Evolutionary conservation across 2,888 invertebrate genomes (phyloP).

Genomic region (Drosophila anomelani): DNA sequence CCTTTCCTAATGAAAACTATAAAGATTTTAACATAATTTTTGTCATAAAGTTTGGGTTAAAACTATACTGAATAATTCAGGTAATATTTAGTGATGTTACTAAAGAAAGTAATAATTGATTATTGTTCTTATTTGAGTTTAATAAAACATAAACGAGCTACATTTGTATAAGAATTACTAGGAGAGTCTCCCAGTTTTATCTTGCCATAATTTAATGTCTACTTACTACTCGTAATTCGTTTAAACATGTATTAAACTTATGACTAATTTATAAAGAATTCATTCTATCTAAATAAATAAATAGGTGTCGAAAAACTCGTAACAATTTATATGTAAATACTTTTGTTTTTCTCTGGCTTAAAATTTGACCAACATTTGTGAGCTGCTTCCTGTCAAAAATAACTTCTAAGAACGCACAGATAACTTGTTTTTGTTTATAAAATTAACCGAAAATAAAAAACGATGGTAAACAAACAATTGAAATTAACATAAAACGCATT

Average conservation of each 20-base stretch:
- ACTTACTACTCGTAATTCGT: no score
- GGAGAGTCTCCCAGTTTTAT: no score
- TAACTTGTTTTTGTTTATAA: slow-evolving; percentile 33
- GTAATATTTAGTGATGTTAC: background rate
- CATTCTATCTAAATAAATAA: background rate
- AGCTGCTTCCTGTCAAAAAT: background rate
- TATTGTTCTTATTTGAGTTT: no score
- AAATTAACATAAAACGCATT: slow-evolving; percentile 57
- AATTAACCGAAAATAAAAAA: background rate
- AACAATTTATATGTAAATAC: slow-evolving; percentile 7
- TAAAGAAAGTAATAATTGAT: no score
- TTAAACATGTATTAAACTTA: background rate
- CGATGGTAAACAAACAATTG: slow-evolving; percentile 26
- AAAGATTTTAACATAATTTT: background rate
- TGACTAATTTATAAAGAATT: background rate
- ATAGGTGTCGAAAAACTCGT: background rate
- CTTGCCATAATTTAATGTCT: no score
- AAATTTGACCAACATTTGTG: slow-evolving; percentile 8
- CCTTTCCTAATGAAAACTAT: background rate
- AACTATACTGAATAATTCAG: background rate
- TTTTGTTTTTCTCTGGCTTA: slow-evolving; percentile 1
- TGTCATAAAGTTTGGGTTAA: background rate
- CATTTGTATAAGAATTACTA: no score
- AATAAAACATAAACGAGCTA: no score
- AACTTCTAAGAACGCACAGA: slow-evolving; percentile 4